phyloP scores from a whole-genome alignment of 2,888 invertebrate genomes.

The Torymus texanus region DNA sequence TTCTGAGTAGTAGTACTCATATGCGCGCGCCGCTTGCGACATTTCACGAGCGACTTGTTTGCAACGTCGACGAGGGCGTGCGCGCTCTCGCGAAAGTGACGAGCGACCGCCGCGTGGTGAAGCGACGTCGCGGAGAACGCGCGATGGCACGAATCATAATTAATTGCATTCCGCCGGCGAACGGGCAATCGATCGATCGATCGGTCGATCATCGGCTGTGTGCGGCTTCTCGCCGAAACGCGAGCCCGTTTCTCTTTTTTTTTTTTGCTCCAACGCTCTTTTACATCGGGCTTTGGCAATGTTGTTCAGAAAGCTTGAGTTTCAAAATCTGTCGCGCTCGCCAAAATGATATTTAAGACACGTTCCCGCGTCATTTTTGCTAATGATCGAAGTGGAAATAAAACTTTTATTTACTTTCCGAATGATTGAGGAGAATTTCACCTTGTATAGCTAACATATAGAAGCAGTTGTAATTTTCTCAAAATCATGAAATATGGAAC shows the following conservation, averaged over 20 bases:
- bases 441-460: conserved; percentile 34
- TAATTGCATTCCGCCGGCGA: conserved; percentile 17
- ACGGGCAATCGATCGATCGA: not conserved
- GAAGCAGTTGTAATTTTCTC: conserved; percentile 36
- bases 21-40: conserved; percentile 14
- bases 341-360: not conserved
- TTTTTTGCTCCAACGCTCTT: too few species aligned
- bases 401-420: too few species aligned
- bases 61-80: conserved; percentile 18
- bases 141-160: conserved; percentile 45
- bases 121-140: conserved; percentile 27
- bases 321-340: conserved; percentile 9
- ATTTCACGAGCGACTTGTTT: conserved; percentile 33
- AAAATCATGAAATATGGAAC: not conserved
- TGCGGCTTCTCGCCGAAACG: too few species aligned
- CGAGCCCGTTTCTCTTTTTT: too few species aligned
- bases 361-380: conserved; percentile 4
- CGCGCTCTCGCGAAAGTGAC: conserved; percentile 43
- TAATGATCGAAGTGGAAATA: not conserved
- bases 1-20: not conserved
- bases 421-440: conserved; percentile 39
- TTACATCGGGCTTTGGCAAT: not conserved
- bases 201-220: too few species aligned
- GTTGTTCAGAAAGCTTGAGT: conserved; percentile 14
- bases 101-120: conserved; percentile 17